Base-by-base conservation (phyloP, 2,888 invertebrate genomes). In the Sinohyriopsis cumingii region DNA sequence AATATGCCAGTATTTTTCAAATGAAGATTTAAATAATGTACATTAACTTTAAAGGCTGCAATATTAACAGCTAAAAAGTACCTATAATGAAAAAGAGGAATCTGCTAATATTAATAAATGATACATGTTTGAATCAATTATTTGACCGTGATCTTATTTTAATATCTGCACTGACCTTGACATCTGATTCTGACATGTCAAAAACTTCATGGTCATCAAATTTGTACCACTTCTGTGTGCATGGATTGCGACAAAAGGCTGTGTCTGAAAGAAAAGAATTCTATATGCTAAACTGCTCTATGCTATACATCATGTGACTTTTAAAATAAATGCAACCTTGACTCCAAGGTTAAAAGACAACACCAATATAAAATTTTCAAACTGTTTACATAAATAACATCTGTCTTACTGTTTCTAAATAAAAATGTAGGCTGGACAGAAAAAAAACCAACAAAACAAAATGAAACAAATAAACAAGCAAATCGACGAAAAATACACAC, bases 161-260 rank as follows among this genome's bases (percentile, higher is more conserved):
- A 61, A 25, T 20, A 15, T 55, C 3, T 12, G 19, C 28, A 64
- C 73, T 78, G 73, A 90, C 91, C 85, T 89, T 89, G 53, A 91
- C 86, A 76, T 88, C 87, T 25, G 86, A 82, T 15, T 78, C 71
- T 24, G 85, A 86, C 55, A 95, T 93, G 78, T 94, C 93, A 3
- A 93, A 93, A 0, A 97, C 96, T 60, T 94, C 93, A 85, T 95
- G 95, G 90, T 98, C 98, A 90, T 98, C 97, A 91, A 94, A 98
- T 88, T 96, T 95, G 91, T 94, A 95, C 98, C 98, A 98, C 86
- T 79, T 79, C 67, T 84, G 78, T 69, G 90, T 90, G 7, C 86
- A 79, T 25, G 91, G 89, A 85, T 94, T 95, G 89, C 94, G 94
- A 88, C 97, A 97, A 84, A 94, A 95, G 0, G 97, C 96, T 1